Evolutionary conservation across 2,888 invertebrate genomes (phyloP).

Genomic region (Scaptomyza polygonia): DNA sequence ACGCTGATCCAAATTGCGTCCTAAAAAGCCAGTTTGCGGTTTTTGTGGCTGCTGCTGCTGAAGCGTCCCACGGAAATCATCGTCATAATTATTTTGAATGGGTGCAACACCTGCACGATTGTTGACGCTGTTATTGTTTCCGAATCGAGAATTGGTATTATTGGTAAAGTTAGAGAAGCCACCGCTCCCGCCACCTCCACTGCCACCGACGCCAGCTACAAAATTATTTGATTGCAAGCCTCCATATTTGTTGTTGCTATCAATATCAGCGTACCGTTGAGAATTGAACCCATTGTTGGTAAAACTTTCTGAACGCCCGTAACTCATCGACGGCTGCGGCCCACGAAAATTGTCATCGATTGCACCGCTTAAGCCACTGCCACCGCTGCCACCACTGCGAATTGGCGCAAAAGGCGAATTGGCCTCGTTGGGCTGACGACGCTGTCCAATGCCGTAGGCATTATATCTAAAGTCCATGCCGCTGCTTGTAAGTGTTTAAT

Average conservation of each 20-base stretch:
- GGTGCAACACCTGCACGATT: constrained; percentile 7
- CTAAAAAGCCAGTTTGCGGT: constrained; percentile 12
- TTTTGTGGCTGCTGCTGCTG: constrained; percentile 16
- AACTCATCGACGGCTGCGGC: constrained; percentile 34
- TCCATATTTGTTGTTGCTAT: constrained; percentile 38
- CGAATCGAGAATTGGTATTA: constrained; percentile 30
- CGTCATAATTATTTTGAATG: constrained; percentile 29
- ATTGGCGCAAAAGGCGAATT: constrained; percentile 58
- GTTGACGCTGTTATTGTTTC: constrained; percentile 4
- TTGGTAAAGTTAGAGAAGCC: constrained; percentile 19
- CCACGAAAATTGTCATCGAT: constrained; percentile 41
- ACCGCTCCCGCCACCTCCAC: not conserved
- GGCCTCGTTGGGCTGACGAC: constrained; percentile 48
- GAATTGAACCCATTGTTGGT: constrained; percentile 23
- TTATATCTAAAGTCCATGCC: constrained; percentile 57
- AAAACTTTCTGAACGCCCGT: constrained; percentile 17
- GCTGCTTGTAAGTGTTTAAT: not conserved
- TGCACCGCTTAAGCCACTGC: constrained; percentile 5
- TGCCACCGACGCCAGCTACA: not conserved
- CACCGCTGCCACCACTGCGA: constrained; percentile 30
- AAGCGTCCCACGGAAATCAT: constrained; percentile 25
- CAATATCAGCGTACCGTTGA: constrained; percentile 32
- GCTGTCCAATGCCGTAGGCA: constrained; percentile 66
- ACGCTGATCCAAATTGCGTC: constrained; percentile 37
- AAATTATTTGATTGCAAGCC: constrained; percentile 28